Base-by-base conservation (phyloP, 2,888 invertebrate species). In the Aromia moschata region DNA sequence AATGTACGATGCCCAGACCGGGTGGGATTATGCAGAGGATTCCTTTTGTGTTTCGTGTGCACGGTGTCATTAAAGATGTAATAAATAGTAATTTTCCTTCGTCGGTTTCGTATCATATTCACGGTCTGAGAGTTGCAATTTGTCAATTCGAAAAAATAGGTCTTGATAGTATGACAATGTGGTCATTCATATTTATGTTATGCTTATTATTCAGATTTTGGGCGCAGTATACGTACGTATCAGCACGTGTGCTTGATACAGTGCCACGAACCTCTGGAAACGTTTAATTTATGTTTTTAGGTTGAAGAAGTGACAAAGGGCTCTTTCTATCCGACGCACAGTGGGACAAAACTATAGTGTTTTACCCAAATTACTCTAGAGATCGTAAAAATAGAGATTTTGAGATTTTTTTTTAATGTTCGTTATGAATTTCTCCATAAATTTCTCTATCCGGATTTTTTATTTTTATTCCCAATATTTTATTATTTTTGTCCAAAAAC, bases 61-160 rank as follows among this genome's bases (percentile, higher is more conserved):
- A n/a, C 14, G 14, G 31, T 45, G 45, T 45, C 45, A 45, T 45
- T 45, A 45, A 45, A 25, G 3, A 44, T 31, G 15, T 38, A 20
- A 49, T 37, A 20, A 20, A 38, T 30, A 25, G 20, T 49, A 49
- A 49, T 49, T 37, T 44, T 40, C n/a, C 38, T n/a, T 18, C 33
- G 11, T 33, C 37, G 16, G 36, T 36, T 37, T 36, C 36, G 2
- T 47, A 11, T 37, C 16, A 14, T 33, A 16, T 17, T 11, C 43
- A 43, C 4, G 43, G 20, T 25, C 12, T 20, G 25, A 43, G 25
- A 43, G 43, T 18, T 11, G 43, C 12, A 11, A 43, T 25, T 43
- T 43, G 5, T 43, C 25, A 43, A 18, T 1, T 20, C 3, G 25
- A 20, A 14, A 41, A 17, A 20, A 43, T 20, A 10, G 25, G 14